phyloP scores from a whole-genome alignment of 2,888 invertebrate species.

The Balanococcus diminutus region DNA sequence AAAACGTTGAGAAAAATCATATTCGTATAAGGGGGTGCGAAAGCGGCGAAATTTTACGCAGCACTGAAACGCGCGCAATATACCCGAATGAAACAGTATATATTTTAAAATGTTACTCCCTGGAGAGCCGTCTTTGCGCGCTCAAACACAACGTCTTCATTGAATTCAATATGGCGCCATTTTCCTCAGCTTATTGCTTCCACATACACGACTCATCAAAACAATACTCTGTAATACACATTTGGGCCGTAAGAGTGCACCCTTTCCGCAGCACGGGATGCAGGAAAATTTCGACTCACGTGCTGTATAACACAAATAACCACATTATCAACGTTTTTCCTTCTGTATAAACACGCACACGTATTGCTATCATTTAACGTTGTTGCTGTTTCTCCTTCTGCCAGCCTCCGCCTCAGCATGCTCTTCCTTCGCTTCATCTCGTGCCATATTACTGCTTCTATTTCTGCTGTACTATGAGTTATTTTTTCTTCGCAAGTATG shows the following conservation, averaged over 20 bases:
- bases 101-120: constrained; percentile 54
- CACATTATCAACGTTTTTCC: constrained; percentile 55
- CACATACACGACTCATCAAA: constrained; percentile 59
- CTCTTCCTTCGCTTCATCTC: not conserved
- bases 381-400: constrained; percentile 23
- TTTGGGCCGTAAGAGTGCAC: constrained; percentile 49
- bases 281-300: constrained; percentile 52
- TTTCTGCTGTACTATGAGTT: not conserved
- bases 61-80: constrained; percentile 48
- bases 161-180: constrained; percentile 59
- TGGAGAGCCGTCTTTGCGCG: constrained; percentile 53
- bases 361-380: constrained; percentile 50
- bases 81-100: constrained; percentile 46
- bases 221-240: constrained; percentile 55
- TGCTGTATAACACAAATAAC: constrained; percentile 56
- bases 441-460: not conserved
- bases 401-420: not conserved
- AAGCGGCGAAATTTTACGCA: constrained; percentile 39
- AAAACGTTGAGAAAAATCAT: not conserved
- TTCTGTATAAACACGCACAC: constrained; percentile 51
- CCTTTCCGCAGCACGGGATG: constrained; percentile 34
- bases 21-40: not conserved
- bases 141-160: constrained; percentile 58
- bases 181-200: constrained; percentile 59
- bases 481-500: not conserved